Evolutionary conservation across 2,113 vertebrate genomes (phyloP), one percentile per base, ranked within the genome.

Genomic region (Corythornis madagascariensis): DNA sequence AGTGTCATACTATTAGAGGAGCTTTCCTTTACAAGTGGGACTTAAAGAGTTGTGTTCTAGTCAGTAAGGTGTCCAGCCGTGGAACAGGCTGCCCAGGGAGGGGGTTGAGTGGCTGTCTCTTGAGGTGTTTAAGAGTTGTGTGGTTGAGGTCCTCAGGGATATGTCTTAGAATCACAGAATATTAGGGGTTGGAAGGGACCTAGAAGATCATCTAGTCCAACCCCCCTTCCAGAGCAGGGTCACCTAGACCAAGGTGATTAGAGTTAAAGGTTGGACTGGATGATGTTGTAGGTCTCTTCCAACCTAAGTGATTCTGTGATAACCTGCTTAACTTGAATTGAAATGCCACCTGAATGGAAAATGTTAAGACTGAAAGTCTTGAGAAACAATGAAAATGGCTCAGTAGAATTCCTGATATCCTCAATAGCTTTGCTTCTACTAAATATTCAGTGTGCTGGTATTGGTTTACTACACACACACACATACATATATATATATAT

Each of bases 21-120:
- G 35, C 43, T 89, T 93, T 95, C 35, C 81, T 83, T 89, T 89
- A 53, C 71, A 66, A 89, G 35, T 56, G 31, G 11, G 82, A 80
- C 72, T 92, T 70, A 6, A 64, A 55, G 55, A 85, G 76, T 79
- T 75, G 67, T 1, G 2, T 60, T 88, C 16, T 29, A 79, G 47
- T 85, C 56, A 66, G 53, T 79, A 93, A 78, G 67, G 48, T 14
- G 38, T 38, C 38, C 38, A 38, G 38, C 38, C 10, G 38, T 38
- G 38, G 38, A 38, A 38, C 38, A 38, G 38, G 38, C 10, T 38
- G 38, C 38, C 4, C 38, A 5, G 38, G 38, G 38, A 38, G 38
- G 38, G 38, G 38, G 10, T 38, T 38, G 38, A 38, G 38, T 38
- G 38, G 38, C 38, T 38, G 38, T 38, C 38, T 38, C 38, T 38